phyloP scores from a whole-genome alignment of 2,888 invertebrate species.

The Atrina japonica region DNA sequence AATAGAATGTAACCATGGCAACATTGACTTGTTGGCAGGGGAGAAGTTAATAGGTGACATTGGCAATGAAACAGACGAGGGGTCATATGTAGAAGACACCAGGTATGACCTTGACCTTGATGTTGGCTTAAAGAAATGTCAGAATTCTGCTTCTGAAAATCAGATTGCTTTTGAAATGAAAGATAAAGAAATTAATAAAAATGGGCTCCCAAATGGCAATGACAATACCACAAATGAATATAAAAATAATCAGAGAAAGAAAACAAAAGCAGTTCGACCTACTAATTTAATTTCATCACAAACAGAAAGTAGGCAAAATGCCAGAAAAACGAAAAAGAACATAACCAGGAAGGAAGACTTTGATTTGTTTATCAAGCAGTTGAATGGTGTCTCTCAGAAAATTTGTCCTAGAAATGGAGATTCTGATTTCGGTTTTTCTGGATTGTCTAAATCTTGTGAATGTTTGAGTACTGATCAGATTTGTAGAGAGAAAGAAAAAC shows the following conservation, averaged over 20 bases:
- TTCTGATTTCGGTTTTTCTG: not conserved
- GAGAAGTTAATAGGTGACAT: conserved; percentile 22
- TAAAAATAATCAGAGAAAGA: not conserved
- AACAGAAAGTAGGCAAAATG: no score
- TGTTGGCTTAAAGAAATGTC: no score
- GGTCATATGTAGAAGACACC: conserved; percentile 5
- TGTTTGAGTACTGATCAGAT: conserved; percentile 10
- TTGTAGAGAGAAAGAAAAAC: no score
- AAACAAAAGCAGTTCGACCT: conserved; percentile 12
- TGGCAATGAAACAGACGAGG: conserved; percentile 21
- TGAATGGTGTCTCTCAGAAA: conserved; percentile 36
- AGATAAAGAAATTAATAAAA: not conserved
- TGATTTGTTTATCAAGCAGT: conserved; percentile 30
- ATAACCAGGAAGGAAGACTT: conserved; percentile 30
- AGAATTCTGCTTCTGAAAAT: not conserved
- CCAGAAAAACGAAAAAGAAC: conserved; percentile 1
- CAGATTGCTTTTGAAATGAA: not conserved
- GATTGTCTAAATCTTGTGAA: conserved; percentile 12
- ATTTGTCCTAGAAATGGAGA: not conserved
- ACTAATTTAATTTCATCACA: conserved; percentile 1
- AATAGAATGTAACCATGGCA: not conserved
- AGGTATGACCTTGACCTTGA: no score
- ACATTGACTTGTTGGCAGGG: conserved; percentile 3
- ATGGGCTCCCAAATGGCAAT: no score
- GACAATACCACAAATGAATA: not conserved